Percentiles rank a stretch among this genome's conserved stretches.
Conservation (phyloP, 2,888 invertebrate species). For the Acrobasis repandana region DNA sequence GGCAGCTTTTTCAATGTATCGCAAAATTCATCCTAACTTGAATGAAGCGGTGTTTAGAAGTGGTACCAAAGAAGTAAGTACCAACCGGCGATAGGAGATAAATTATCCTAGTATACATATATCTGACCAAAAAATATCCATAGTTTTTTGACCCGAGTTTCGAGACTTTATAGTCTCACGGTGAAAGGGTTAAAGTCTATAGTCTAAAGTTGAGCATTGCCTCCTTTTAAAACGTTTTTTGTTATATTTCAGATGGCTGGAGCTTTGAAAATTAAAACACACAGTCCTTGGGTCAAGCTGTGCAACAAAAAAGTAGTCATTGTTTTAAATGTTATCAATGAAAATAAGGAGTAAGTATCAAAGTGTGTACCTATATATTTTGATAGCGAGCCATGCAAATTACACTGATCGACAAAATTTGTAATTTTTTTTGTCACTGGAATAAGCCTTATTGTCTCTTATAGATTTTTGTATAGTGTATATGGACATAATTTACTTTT, state of each 20-base stretch:
- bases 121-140: too few species aligned
- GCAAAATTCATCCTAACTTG: conserved; percentile 47
- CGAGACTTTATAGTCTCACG: too few species aligned
- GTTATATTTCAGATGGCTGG: conserved; percentile 47
- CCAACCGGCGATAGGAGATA: background rate
- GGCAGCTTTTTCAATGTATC: conserved; percentile 50
- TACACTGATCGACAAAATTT: too few species aligned
- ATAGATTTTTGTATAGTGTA: too few species aligned
- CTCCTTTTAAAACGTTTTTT: background rate
- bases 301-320: conserved; percentile 64
- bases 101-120: too few species aligned
- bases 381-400: background rate
- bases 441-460: too few species aligned
- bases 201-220: too few species aligned
- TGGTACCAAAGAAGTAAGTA: conserved; percentile 44
- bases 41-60: conserved; percentile 45
- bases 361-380: conserved; percentile 6
- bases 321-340: conserved; percentile 46
- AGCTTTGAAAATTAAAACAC: conserved; percentile 45
- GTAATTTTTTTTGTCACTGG: too few species aligned
- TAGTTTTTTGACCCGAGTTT: too few species aligned
- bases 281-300: conserved; percentile 52
- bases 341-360: conserved; percentile 55
- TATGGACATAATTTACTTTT: too few species aligned
- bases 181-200: too few species aligned